These are phyloP conservation scores for Rhagonycha lutea DNA, from an alignment of 2,888 invertebrate genomes.

Conservation along the genomic window DNA sequence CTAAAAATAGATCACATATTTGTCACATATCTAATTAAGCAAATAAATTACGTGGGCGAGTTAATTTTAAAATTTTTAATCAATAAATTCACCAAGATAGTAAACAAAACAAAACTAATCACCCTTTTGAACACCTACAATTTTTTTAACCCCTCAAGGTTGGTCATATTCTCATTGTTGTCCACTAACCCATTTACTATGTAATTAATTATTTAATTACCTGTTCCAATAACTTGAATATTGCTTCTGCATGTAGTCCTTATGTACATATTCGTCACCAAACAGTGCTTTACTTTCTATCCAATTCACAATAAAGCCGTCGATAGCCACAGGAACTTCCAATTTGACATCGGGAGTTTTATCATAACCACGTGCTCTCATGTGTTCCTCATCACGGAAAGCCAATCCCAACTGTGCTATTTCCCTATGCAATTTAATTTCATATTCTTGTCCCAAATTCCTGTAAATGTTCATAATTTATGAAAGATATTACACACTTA, in stretches of 20 bases:
- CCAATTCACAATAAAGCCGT: conserved; percentile 89
- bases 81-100: conserved; percentile 6
- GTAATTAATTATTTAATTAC: conserved; percentile 43
- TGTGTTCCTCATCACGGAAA: conserved; percentile 76
- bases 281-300: conserved; percentile 97
- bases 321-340: conserved; percentile 84
- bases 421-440: conserved; percentile 71
- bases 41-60: not conserved
- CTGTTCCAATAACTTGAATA: conserved; percentile 88
- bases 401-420: conserved; percentile 63
- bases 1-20: conserved; percentile 16
- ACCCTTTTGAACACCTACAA: not conserved
- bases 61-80: conserved; percentile 4
- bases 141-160: not conserved
- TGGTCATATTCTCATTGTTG: conserved; percentile 28
- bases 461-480: conserved; percentile 54
- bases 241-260: conserved; percentile 81
- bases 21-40: conserved; percentile 6
- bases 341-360: conserved; percentile 94
- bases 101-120: conserved; percentile 3
- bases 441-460: conserved; percentile 84
- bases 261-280: conserved; percentile 82
- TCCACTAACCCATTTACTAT: not conserved
- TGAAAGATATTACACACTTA: not conserved
- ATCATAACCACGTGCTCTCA: conserved; percentile 84